Evolutionary conservation across 1,140 invertebrate genomes (phyloP).

Genomic region (Microplitis mediator): DNA sequence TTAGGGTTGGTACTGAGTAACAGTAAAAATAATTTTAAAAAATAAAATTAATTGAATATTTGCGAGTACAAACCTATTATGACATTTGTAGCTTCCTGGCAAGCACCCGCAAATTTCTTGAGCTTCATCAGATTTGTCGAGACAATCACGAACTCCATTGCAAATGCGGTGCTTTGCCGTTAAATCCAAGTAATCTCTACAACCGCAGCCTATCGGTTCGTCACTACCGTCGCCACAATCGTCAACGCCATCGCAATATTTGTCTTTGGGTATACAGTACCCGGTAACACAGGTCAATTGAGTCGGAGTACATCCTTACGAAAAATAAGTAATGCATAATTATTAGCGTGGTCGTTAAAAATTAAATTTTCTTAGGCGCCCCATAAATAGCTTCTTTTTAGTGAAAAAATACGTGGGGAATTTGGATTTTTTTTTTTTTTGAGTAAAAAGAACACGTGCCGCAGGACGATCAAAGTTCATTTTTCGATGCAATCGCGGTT

Average conservation of each 20-base stretch:
- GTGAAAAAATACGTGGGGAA: too few relatives aligned
- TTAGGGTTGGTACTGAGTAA: conserved; percentile 29
- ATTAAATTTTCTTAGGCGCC: too few relatives aligned
- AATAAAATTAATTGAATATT: neutral
- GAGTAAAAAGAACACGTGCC: too few relatives aligned
- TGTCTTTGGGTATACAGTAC: conserved; percentile 70
- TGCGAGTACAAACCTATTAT: conserved; percentile 40
- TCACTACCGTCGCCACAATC: conserved; percentile 77
- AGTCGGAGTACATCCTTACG: conserved; percentile 64
- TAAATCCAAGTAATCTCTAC: conserved; percentile 70
- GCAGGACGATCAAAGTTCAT: too few relatives aligned
- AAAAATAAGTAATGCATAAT: conserved; percentile 10
- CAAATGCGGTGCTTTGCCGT: conserved; percentile 72
- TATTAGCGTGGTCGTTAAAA: too few relatives aligned
- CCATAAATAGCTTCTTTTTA: too few relatives aligned
- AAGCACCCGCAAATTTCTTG: conserved; percentile 69
- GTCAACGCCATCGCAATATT: conserved; percentile 69
- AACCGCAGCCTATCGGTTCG: conserved; percentile 72
- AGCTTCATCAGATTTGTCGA: conserved; percentile 80
- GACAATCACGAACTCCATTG: conserved; percentile 79
- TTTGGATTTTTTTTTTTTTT: too few relatives aligned
- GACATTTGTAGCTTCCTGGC: conserved; percentile 60
- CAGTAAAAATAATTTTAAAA: neutral
- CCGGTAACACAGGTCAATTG: conserved; percentile 72
- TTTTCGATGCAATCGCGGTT: too few relatives aligned